Percentiles rank a stretch among this genome's conserved stretches.
Evolutionary conservation across 2,113 vertebrate genomes (phyloP).

Genomic region (Todiramphus saurophagus): DNA sequence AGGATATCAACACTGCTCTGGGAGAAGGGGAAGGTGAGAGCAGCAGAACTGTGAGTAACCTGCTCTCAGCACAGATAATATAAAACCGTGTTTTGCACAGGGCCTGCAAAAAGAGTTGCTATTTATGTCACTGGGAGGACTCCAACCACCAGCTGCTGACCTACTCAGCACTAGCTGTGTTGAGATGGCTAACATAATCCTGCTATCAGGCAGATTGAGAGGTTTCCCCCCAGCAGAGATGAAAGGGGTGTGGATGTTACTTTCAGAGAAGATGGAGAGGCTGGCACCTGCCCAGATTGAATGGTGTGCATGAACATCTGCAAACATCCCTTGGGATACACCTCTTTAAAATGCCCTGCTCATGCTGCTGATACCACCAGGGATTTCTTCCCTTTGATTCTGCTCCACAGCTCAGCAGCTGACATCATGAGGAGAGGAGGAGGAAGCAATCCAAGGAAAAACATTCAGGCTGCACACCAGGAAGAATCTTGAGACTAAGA

Average conservation of each 20-base stretch:
- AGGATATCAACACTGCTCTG: slow-evolving; percentile 7
- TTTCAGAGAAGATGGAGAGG: background rate
- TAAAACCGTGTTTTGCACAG: background rate
- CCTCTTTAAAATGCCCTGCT: slow-evolving; percentile 31
- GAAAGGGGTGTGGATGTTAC: background rate
- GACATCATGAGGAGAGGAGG: slow-evolving; percentile 51
- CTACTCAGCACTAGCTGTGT: background rate
- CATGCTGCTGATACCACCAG: slow-evolving; percentile 22
- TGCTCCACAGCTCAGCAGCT: slow-evolving; percentile 20
- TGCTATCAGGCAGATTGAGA: background rate
- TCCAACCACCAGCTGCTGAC: background rate
- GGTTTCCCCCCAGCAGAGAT: background rate
- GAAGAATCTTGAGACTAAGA: slow-evolving; percentile 64
- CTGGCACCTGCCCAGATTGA: slow-evolving; percentile 11
- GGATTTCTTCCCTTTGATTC: slow-evolving; percentile 55
- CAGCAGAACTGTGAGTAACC: background rate
- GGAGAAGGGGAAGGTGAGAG: background rate
- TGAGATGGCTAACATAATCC: slow-evolving; percentile 6
- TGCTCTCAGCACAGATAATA: background rate
- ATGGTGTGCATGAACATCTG: background rate
- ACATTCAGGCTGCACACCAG: slow-evolving; percentile 53
- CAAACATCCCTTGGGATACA: background rate
- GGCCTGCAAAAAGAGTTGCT: background rate
- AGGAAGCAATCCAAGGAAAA: slow-evolving; percentile 63
- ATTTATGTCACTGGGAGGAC: background rate